Percentiles rank a stretch among this genome's conserved stretches.
These are phyloP conservation scores for Empidonax traillii DNA, from an alignment of 2,113 vertebrate genomes.

Conservation along the genomic window DNA sequence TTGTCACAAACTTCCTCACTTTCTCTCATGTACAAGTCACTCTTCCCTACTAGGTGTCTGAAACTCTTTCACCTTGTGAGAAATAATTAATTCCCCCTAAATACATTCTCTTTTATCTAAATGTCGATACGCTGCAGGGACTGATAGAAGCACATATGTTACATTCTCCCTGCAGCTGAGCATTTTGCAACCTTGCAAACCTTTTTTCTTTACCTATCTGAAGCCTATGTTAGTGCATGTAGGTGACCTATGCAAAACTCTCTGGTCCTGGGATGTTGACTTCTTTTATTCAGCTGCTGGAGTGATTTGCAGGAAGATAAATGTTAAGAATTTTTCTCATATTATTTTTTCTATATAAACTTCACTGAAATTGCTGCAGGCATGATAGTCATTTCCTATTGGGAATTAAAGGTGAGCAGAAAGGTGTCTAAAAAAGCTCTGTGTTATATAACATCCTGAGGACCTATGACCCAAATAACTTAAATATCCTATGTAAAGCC, in stretches of 20 bases:
- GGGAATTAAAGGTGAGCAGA: neutral
- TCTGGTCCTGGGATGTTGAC: neutral
- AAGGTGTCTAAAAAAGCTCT: neutral
- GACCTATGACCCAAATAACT: neutral
- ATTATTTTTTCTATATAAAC: neutral
- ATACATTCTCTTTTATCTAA: neutral
- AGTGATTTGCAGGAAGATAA: neutral
- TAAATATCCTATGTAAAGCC: neutral
- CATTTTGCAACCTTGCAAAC: neutral
- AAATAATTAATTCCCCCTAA: neutral
- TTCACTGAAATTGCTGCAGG: neutral
- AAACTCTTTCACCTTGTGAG: neutral
- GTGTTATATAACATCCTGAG: neutral
- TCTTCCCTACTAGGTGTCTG: neutral
- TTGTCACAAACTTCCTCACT: neutral
- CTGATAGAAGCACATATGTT: neutral
- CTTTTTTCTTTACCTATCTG: neutral
- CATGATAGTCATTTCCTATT: neutral
- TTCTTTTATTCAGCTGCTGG: neutral
- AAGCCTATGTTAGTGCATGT: neutral
- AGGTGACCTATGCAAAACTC: neutral
- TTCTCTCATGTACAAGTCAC: neutral
- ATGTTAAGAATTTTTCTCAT: neutral
- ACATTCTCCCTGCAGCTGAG: neutral
- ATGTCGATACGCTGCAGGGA: neutral